These are phyloP conservation scores for Aix galericulata DNA, from an alignment of 2,113 vertebrate species.

Conservation along the genomic window DNA sequence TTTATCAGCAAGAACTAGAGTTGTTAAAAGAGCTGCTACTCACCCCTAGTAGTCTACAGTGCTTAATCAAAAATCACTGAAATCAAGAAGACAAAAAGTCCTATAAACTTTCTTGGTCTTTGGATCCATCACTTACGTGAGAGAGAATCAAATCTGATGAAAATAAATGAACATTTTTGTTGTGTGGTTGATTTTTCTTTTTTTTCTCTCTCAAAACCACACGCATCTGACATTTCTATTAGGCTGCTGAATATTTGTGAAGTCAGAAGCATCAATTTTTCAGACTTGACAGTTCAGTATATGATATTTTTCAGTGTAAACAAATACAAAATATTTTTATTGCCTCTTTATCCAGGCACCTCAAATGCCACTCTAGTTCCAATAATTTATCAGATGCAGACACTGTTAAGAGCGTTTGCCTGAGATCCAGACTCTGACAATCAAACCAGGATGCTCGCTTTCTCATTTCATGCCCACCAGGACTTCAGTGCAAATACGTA, in stretches of 20 bases:
- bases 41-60: neutral
- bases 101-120: neutral
- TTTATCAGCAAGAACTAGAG: neutral
- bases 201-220: neutral
- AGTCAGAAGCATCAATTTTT: slow-evolving; percentile 63
- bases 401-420: neutral
- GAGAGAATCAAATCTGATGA: neutral
- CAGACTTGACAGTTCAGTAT: slow-evolving; percentile 45
- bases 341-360: slow-evolving; percentile 31
- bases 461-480: slow-evolving; percentile 7
- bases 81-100: neutral
- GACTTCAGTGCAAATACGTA: neutral
- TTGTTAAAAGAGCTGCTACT: neutral
- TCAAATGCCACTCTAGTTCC: neutral
- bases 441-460: neutral
- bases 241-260: slow-evolving; percentile 28
- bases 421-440: neutral
- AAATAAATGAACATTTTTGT: slow-evolving; percentile 44
- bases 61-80: slow-evolving; percentile 19
- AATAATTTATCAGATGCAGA: slow-evolving; percentile 12
- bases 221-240: slow-evolving; percentile 47
- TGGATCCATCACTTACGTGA: neutral
- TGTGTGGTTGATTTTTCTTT: neutral
- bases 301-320: slow-evolving; percentile 54
- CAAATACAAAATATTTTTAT: slow-evolving; percentile 57